phyloP scores from a whole-genome alignment of 2,113 vertebrate genomes.

The Sterna hirundo region DNA sequence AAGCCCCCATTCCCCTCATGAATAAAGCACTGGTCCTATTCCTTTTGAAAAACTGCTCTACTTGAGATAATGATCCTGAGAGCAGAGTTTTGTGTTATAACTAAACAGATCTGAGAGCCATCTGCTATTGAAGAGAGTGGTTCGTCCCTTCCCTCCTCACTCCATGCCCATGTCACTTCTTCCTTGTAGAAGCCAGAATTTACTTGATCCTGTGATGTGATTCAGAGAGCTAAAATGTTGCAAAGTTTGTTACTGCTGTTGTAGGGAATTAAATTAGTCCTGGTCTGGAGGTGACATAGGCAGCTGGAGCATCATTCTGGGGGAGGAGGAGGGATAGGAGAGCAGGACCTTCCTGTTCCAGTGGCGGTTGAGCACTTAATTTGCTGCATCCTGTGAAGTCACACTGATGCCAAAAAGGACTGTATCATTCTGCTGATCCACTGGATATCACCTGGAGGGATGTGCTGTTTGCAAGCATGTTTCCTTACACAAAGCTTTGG shows the following conservation, averaged over 20 bases:
- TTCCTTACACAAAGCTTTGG: neutral
- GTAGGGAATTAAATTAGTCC: neutral
- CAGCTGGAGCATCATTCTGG: neutral
- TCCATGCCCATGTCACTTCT: neutral
- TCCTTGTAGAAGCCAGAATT: neutral
- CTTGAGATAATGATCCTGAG: neutral
- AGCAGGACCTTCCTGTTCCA: conserved; percentile 42
- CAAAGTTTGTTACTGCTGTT: neutral
- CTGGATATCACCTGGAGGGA: neutral
- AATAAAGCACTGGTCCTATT: neutral
- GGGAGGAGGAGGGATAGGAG: neutral
- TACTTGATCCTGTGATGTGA: neutral
- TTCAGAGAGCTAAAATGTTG: conserved; percentile 6
- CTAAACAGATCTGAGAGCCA: neutral
- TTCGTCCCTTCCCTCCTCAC: neutral
- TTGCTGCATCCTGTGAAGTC: neutral
- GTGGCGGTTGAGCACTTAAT: neutral
- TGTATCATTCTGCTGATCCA: neutral
- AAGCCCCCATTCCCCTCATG: neutral
- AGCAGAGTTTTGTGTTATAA: neutral
- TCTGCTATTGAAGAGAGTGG: neutral
- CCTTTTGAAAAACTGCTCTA: neutral
- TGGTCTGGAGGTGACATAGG: neutral
- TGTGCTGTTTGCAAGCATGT: neutral
- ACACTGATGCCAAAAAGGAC: neutral